Evolutionary conservation across 2,888 invertebrate species (phyloP).

Genomic region (Latrodectus elegans): DNA sequence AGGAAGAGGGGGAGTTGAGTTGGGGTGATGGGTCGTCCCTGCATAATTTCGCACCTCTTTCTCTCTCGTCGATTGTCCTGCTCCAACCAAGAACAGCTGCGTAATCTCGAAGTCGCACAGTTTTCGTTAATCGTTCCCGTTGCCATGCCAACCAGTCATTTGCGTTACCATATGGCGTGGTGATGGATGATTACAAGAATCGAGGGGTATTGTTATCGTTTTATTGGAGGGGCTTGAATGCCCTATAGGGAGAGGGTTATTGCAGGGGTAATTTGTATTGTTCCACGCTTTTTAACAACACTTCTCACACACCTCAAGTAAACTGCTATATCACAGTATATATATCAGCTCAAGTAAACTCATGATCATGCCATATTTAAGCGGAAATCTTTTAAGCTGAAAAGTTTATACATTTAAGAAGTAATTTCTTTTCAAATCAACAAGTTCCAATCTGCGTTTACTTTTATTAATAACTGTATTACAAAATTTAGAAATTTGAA

Average conservation of each 20-base stretch:
- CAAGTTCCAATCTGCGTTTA: too few relatives aligned
- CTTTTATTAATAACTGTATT: too few relatives aligned
- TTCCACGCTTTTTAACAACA: conserved; percentile 6
- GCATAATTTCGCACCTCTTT: conserved; percentile 46
- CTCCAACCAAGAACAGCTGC: conserved; percentile 21
- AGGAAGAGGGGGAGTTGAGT: conserved; percentile 28
- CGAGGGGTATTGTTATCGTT: conserved; percentile 39
- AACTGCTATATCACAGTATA: too few relatives aligned
- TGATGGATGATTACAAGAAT: conserved; percentile 41
- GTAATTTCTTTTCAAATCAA: too few relatives aligned
- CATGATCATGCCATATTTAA: too few relatives aligned
- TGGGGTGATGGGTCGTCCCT: conserved; percentile 7
- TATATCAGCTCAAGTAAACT: too few relatives aligned
- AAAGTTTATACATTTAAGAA: too few relatives aligned
- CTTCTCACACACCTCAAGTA: too few relatives aligned
- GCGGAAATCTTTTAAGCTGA: too few relatives aligned
- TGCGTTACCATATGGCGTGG: conserved; percentile 52
- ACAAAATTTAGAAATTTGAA: too few relatives aligned
- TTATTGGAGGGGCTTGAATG: conserved; percentile 46
- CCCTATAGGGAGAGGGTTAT: not conserved
- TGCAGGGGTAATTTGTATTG: conserved; percentile 47
- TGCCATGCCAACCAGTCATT: conserved; percentile 47
- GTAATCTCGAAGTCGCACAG: conserved; percentile 27
- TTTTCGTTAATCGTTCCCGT: conserved; percentile 60
- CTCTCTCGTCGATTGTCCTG: conserved; percentile 8